Evolutionary conservation across 92 coral and sea anemone species (phyloP), one percentile per base, ranked within the genome.

Genomic region (Siderastrea radians): DNA sequence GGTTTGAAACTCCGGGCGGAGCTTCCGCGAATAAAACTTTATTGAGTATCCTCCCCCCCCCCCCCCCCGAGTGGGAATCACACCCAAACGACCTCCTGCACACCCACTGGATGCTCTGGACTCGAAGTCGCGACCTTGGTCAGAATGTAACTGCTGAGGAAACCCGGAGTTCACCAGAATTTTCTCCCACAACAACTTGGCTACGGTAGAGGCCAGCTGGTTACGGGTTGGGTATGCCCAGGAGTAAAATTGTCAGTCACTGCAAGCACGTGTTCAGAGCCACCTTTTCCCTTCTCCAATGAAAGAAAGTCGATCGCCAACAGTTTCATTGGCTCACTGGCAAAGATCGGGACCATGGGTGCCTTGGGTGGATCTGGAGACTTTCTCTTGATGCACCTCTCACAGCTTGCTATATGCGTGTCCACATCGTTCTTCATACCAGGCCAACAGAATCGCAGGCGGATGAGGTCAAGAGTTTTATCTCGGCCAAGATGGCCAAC

Each of bases 141-240:
- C 78, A 47, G 87, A 78, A 54, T 86, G 91, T 59, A 90, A 82
- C 13, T 90, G 77, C 15, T 85, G 87, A 16, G 90, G 93, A 43
- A 90, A 80, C 6, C 90, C 90, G 75, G 16, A 90, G 54, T 84
- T 70, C 58, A 84, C 66, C 45, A 90, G 45, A 15, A 90, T 70
- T 54, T 91, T 91, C 79, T 91, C 91, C 91, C 91, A 91, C 49
- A 91, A 83, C 51, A 91, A 68, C 55, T 75, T 84, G 15, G 93
- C 90, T 48, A 90, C 87, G 3, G 93, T 84, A 9, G 68, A 44
- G 49, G 93, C 90, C 75, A 80, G 80, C 61, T 90, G 90, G 78
- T 90, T 79, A 11, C 90, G 70, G 45, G 89, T 90, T 14, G 93
- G 90, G 50, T 85, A 72, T 10, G 90, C 88, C 88, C 86, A 84